Base-by-base conservation (phyloP, 2,113 vertebrate species). In the Shinisaurus crocodilurus region DNA sequence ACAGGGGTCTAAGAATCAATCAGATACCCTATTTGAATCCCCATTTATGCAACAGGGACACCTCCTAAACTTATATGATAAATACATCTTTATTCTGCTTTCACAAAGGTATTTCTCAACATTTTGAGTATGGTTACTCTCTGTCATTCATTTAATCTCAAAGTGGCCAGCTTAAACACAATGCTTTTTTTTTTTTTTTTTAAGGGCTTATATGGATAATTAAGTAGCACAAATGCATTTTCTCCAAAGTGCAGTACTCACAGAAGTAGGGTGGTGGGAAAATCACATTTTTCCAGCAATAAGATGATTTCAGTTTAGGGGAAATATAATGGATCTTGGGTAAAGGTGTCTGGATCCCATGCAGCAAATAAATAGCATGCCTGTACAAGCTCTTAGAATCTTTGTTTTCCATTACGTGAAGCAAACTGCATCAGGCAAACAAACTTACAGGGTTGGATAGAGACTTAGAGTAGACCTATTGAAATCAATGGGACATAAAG, bases 31-130 rank as follows among this genome's bases (percentile, higher is more conserved):
- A 50, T 16, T 0, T 1, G n/a, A 63, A 0, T 0, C 5, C 75
- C 57, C 3, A 25, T 45, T 8, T 0, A 29, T 0, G 54, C 54
- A 23, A 43, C 23, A 1, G 50, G 8, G 70, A 29, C 0, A 54
- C 29, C 0, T 0, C 0, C 15, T 63, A 15, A 0, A 3, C 65
- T 69, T 12, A 6, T 40, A 1, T 0, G 0, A 83, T 1, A 1
- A 16, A 9, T 0, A 4, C 48, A 12, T 0, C 6, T 89, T 7
- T 0, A 76, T 57, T 40, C 0, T 0, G 48, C 70, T 63, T 0
- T 40, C 80, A 12, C 0, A 27, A 82, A 80, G 72, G 88, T 29
- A 60, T 63, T 6, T 60, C n/a, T 37, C 37, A 60, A 27, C 23
- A 87, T 67, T 48, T 60, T 29, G 34, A 57, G 29, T 25, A 32